phyloP scores from a whole-genome alignment of 2,113 vertebrate genomes.

The Circaetus cinerascens region DNA sequence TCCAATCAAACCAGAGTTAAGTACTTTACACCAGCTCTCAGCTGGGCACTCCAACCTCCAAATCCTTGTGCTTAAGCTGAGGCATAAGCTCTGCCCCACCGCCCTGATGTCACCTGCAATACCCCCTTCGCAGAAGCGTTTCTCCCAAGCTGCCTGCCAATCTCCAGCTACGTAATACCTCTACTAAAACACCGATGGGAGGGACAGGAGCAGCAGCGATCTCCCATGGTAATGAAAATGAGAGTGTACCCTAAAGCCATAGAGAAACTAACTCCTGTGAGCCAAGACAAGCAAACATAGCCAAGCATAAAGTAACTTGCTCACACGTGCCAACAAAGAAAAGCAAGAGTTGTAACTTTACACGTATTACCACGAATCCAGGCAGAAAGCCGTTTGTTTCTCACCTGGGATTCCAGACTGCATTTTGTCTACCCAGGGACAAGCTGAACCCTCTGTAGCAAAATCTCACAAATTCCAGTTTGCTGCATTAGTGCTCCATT shows the following conservation, averaged over 20 bases:
- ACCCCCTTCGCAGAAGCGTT: fast-evolving
- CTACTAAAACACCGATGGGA: fast-evolving
- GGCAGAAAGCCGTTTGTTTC: not conserved
- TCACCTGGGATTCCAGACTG: not conserved
- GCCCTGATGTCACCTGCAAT: not conserved
- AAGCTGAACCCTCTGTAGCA: not conserved
- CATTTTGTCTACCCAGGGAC: not conserved
- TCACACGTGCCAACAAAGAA: not conserved
- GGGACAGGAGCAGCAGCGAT: not conserved
- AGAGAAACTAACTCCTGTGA: not conserved
- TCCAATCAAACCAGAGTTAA: not conserved
- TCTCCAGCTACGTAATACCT: not conserved
- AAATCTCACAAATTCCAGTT: not conserved
- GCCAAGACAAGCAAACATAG: not conserved
- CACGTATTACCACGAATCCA: not conserved
- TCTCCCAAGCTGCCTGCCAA: not conserved
- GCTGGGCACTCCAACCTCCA: fast-evolving
- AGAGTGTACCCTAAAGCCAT: not conserved
- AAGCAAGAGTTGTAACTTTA: not conserved
- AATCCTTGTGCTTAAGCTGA: not conserved
- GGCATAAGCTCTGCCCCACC: not conserved
- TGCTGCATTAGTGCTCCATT: not conserved
- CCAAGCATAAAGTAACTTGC: not conserved
- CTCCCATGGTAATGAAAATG: not conserved
- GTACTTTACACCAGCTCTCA: not conserved